Evolutionary conservation across 2,797 vertebrate species (phyloP).

Genomic region (Poeciliopsis infans): DNA sequence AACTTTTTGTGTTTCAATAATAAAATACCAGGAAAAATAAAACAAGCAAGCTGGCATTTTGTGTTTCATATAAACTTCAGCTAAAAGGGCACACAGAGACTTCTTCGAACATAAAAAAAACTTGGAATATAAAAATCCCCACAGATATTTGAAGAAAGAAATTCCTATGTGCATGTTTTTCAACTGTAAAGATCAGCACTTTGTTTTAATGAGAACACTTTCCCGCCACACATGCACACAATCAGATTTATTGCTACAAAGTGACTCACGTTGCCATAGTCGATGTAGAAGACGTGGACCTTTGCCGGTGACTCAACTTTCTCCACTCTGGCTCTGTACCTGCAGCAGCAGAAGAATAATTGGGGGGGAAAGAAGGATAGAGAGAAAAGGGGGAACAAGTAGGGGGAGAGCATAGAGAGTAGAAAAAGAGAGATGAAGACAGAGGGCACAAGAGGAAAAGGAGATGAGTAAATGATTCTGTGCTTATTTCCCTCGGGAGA

Average conservation of each 20-base stretch:
- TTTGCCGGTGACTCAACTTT: conserved; percentile 89
- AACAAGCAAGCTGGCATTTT: conserved; percentile 37
- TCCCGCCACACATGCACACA: neutral
- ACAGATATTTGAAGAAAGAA: conserved; percentile 12
- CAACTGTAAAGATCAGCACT: conserved; percentile 14
- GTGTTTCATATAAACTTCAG: conserved; percentile 31
- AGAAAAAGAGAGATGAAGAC: conserved; percentile 53
- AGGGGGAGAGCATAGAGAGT: conserved; percentile 17
- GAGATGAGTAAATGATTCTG: conserved; percentile 76
- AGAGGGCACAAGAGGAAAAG: conserved; percentile 63
- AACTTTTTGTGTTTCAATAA: conserved; percentile 21
- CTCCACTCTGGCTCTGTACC: conserved; percentile 96
- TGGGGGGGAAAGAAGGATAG: conserved; percentile 21
- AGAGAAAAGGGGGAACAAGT: neutral
- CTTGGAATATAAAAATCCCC: conserved; percentile 36
- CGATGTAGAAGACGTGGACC: conserved; percentile 96
- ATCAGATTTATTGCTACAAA: conserved; percentile 11
- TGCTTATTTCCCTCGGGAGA: conserved; percentile 74
- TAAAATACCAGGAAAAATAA: conserved; percentile 19
- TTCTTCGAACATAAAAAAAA: conserved; percentile 49
- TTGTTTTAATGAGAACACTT: conserved; percentile 21
- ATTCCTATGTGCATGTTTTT: neutral
- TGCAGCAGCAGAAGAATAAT: conserved; percentile 67
- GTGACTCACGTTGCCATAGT: conserved; percentile 96
- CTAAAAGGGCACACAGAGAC: conserved; percentile 36